Evolutionary conservation across 1,140 invertebrate genomes (phyloP).

Genomic region (Pinna nobilis): DNA sequence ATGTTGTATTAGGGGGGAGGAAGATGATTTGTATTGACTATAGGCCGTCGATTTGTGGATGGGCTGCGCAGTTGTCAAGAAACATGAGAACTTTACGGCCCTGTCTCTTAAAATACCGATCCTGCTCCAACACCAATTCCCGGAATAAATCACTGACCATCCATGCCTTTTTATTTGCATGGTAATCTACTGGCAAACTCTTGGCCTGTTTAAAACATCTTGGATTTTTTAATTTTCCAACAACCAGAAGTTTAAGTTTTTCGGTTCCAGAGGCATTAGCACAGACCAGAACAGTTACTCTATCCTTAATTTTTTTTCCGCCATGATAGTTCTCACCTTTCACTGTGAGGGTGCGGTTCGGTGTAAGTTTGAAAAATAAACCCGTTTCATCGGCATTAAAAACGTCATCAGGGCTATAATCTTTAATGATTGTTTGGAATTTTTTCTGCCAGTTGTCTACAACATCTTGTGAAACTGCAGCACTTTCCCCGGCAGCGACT

Average conservation of each 20-base stretch:
- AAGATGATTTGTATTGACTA: conserved; percentile 72
- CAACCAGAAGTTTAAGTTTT: conserved; percentile 51
- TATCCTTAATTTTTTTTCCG: conserved; percentile 50
- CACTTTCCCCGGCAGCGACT: too few relatives aligned
- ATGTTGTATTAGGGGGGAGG: conserved; percentile 75
- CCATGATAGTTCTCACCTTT: conserved; percentile 65
- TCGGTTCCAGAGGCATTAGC: conserved; percentile 50
- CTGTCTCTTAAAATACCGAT: conserved; percentile 29
- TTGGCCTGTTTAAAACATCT: conserved; percentile 40
- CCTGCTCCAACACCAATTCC: conserved; percentile 46
- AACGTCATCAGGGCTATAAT: conserved; percentile 72
- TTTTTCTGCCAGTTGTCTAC: conserved; percentile 26
- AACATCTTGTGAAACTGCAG: too few relatives aligned
- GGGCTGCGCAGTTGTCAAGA: conserved; percentile 75
- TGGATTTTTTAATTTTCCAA: conserved; percentile 48
- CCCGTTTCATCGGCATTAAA: conserved; percentile 77
- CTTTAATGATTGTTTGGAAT: conserved; percentile 40
- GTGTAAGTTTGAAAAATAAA: too few relatives aligned
- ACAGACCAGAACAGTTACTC: conserved; percentile 50
- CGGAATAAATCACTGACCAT: conserved; percentile 54
- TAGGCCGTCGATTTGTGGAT: conserved; percentile 60
- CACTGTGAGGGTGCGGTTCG: conserved; percentile 72
- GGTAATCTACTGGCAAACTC: conserved; percentile 45
- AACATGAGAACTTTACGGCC: conserved; percentile 74
- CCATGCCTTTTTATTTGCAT: conserved; percentile 51